A percentile compares a stretch with the other conserved stretches of the same genome.
Conservation (phyloP, 53 echinoderm and acorn worm species). For the Echinarachnius parma region DNA sequence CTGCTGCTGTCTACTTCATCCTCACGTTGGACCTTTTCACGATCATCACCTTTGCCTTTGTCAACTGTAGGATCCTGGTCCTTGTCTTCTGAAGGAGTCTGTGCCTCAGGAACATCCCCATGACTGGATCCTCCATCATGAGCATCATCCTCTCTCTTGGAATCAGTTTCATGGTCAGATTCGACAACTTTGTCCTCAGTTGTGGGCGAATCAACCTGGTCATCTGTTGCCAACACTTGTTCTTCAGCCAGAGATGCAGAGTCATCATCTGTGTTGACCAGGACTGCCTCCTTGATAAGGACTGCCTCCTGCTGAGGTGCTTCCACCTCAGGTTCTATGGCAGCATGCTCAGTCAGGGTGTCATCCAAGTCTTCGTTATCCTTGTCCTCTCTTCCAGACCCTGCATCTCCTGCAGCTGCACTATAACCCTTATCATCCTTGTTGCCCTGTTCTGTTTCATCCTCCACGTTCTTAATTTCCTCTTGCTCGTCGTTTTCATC, state of each 20-base stretch:
- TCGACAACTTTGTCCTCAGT: no score
- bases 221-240: not conserved
- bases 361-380: slow-evolving; percentile 16
- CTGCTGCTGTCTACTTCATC: no score
- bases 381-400: not conserved
- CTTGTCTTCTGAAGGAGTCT: no score
- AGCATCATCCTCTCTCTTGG: slow-evolving; percentile 1
- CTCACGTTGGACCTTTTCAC: no score
- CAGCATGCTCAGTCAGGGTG: slow-evolving; percentile 22
- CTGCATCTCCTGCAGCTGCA: slow-evolving; percentile 3
- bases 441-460: slow-evolving; percentile 12
- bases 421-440: not conserved
- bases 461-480: not conserved
- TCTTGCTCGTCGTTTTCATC: not conserved
- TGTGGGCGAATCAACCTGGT: not conserved
- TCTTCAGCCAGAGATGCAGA: slow-evolving; percentile 7
- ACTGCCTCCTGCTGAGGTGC: slow-evolving; percentile 25
- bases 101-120: no score
- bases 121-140: no score
- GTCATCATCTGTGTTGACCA: not conserved
- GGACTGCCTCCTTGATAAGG: slow-evolving; percentile 7
- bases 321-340: slow-evolving; percentile 14
- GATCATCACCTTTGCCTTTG: no score
- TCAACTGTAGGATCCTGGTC: no score
- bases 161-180: no score